A percentile compares a stretch with the other conserved stretches of the same genome.
Evolutionary conservation across 2,113 vertebrate species (phyloP).

Genomic region (Stigmatopora nigra): DNA sequence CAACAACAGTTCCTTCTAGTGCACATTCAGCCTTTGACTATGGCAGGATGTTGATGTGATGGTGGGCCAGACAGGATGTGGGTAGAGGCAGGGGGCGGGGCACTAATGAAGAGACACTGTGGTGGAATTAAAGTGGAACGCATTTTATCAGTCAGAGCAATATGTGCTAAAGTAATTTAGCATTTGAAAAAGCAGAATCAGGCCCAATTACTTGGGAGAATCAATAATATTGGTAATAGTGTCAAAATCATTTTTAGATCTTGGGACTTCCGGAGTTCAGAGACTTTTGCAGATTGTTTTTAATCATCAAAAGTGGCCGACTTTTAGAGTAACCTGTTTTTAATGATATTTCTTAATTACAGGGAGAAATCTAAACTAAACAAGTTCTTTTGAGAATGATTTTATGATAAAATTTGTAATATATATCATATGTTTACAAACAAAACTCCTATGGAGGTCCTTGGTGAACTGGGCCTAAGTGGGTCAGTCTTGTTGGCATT

Average conservation of each 20-base stretch:
- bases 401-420: not conserved
- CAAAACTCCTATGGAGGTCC: constrained; percentile 7
- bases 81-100: constrained; percentile 4
- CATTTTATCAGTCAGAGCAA: not conserved
- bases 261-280: too few species aligned
- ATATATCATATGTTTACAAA: constrained; percentile 31
- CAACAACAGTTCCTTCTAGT: not conserved
- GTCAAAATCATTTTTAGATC: not conserved
- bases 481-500: constrained; percentile 14
- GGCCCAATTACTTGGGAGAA: constrained; percentile 15
- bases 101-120: not conserved
- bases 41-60: constrained; percentile 2
- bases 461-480: constrained; percentile 7
- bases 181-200: constrained; percentile 17
- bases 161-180: constrained; percentile 20
- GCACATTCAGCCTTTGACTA: constrained; percentile 6
- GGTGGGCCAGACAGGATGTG: constrained; percentile 16
- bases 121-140: constrained; percentile 15
- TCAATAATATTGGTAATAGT: not conserved
- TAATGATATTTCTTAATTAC: too few species aligned
- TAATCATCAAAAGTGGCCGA: too few species aligned
- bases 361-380: too few species aligned
- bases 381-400: not conserved
- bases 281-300: too few species aligned
- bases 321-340: too few species aligned